Evolutionary conservation across 2,888 invertebrate genomes (phyloP).

Genomic region (Clepsis dumicolana): DNA sequence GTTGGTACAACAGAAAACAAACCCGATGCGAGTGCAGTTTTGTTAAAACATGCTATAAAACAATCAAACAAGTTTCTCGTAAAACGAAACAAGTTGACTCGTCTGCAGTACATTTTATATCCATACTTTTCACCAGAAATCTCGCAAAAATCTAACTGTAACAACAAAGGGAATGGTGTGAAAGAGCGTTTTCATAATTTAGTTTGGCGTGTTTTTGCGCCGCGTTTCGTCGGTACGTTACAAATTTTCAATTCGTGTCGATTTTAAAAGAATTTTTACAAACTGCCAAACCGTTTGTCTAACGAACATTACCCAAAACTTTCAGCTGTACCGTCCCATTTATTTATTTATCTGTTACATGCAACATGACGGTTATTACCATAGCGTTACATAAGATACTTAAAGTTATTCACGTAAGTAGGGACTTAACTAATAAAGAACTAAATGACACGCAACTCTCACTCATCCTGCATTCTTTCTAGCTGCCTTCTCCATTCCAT

Average conservation of each 20-base stretch:
- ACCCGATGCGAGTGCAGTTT: background rate
- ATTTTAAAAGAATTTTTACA: background rate
- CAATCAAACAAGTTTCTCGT: background rate
- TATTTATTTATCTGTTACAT: no score
- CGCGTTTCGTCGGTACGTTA: constrained; percentile 12
- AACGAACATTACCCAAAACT: no score
- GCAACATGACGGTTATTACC: no score
- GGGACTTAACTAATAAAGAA: no score
- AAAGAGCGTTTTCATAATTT: constrained; percentile 41
- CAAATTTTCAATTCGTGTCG: constrained; percentile 17
- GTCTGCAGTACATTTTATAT: background rate
- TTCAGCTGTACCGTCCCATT: no score
- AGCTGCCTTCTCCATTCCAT: no score
- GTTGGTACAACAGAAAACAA: no score
- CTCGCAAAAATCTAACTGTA: background rate
- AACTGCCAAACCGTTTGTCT: background rate
- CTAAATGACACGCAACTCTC: no score
- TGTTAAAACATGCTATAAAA: background rate
- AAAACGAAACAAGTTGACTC: background rate
- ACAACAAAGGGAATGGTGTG: constrained; percentile 28
- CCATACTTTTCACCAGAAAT: background rate
- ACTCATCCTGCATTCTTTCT: no score
- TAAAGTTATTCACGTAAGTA: no score
- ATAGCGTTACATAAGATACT: no score
- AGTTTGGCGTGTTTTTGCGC: constrained; percentile 28